Evolutionary conservation across 2,113 vertebrate species (phyloP).

Genomic region (Bufo gargarizans): DNA sequence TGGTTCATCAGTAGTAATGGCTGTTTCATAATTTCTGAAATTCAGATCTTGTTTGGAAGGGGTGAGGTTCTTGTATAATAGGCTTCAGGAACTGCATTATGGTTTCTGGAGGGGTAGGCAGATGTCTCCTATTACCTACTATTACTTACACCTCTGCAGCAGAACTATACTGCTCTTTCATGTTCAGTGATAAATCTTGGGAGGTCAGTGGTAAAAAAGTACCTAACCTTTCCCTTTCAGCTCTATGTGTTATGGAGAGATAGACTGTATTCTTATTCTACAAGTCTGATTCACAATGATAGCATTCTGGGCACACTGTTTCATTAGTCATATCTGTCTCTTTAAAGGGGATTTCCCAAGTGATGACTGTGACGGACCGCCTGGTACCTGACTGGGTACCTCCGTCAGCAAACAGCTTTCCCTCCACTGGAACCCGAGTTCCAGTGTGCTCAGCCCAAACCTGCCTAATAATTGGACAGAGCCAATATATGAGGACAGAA

Average conservation of each 20-base stretch:
- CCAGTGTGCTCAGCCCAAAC: too few species aligned
- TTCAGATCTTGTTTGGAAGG: neutral
- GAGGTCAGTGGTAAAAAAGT: neutral
- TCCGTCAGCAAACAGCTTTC: too few species aligned
- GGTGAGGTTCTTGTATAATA: neutral
- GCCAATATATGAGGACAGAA: too few species aligned
- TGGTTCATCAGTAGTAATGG: neutral
- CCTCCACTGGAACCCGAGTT: too few species aligned
- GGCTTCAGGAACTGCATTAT: neutral
- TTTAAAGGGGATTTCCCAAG: too few species aligned
- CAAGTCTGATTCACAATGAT: neutral
- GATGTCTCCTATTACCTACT: neutral
- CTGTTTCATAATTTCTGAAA: neutral
- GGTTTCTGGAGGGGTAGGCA: neutral
- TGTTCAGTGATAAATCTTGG: neutral
- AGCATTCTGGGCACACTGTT: neutral
- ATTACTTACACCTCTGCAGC: neutral
- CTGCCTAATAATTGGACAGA: too few species aligned
- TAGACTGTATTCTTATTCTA: neutral
- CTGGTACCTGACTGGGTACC: too few species aligned
- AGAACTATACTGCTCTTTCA: neutral
- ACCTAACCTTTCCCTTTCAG: neutral
- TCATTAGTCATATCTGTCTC: too few species aligned
- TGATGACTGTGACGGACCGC: too few species aligned
- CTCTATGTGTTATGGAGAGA: neutral